Conservation (phyloP, 2,113 vertebrate species). For the Collichthys lucidus region DNA sequence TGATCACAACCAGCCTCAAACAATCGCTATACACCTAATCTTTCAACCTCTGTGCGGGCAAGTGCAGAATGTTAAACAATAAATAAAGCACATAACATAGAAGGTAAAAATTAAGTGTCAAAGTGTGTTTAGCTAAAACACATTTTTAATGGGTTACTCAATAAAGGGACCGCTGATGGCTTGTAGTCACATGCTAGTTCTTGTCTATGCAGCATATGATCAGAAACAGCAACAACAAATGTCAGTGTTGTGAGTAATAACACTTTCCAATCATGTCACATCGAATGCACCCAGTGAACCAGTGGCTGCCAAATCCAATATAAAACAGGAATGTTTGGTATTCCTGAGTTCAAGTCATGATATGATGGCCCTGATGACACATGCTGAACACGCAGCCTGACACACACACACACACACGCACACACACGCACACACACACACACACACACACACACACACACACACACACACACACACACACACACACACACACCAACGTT, state of each 20-base stretch:
- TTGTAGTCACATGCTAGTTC: constrained; percentile 19
- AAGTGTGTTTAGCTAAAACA: background rate
- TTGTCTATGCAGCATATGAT: constrained; percentile 14
- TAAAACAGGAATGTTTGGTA: constrained; percentile 66
- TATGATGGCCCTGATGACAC: constrained; percentile 71
- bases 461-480: constrained; percentile 19
- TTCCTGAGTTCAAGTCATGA: constrained; percentile 66
- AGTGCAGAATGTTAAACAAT: too few relatives aligned
- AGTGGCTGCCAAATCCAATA: constrained; percentile 42
- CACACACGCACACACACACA: constrained; percentile 34
- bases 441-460: constrained; percentile 28
- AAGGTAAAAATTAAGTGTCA: background rate
- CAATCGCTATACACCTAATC: background rate
- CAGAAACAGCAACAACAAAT: constrained; percentile 28
- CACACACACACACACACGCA: constrained; percentile 14
- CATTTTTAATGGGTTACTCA: constrained; percentile 8
- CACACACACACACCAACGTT: constrained; percentile 33
- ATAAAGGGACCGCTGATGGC: background rate
- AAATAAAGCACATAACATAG: too few relatives aligned
- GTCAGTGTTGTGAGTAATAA: constrained; percentile 41
- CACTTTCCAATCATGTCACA: constrained; percentile 28
- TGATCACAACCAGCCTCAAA: background rate
- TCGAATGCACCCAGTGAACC: constrained; percentile 18
- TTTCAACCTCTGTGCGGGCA: background rate
- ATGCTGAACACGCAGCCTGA: constrained; percentile 47